Evolutionary conservation across 1,140 invertebrate species (phyloP).

Genomic region (Drepana arcuata): DNA sequence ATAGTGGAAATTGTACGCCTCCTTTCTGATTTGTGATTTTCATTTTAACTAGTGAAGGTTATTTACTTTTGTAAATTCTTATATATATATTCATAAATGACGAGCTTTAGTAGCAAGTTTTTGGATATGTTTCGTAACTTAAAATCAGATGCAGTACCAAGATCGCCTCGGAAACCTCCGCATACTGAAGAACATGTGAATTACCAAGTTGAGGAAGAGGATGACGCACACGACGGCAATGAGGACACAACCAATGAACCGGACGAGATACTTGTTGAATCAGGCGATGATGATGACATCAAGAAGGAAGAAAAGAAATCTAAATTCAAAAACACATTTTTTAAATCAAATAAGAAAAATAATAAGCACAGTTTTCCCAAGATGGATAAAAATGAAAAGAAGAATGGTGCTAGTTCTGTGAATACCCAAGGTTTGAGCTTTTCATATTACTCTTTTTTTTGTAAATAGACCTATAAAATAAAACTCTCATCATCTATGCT

Average conservation of each 20-base stretch:
- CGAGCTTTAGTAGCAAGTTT: conserved; percentile 29
- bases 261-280: conserved; percentile 28
- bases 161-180: conserved; percentile 26
- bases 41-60: too few relatives aligned
- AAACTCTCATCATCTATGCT: too few relatives aligned
- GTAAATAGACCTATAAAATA: too few relatives aligned
- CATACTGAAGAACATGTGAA: conserved; percentile 18
- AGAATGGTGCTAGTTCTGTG: conserved; percentile 26
- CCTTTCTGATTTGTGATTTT: too few relatives aligned
- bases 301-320: conserved; percentile 34
- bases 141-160: conserved; percentile 50
- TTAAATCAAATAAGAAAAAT: conserved; percentile 17
- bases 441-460: conserved; percentile 7
- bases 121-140: conserved; percentile 43
- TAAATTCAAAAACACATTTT: conserved; percentile 24
- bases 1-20: too few relatives aligned
- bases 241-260: conserved; percentile 16
- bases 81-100: conserved; percentile 34
- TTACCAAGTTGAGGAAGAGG: neutral
- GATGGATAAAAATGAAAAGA: conserved; percentile 27
- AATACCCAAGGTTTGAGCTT: conserved; percentile 41
- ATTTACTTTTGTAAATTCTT: too few relatives aligned
- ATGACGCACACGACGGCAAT: conserved; percentile 12
- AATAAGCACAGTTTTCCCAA: conserved; percentile 6
- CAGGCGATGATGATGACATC: conserved; percentile 19